phyloP scores from a whole-genome alignment of 2,113 vertebrate genomes.

The Catharus bicknelli region DNA sequence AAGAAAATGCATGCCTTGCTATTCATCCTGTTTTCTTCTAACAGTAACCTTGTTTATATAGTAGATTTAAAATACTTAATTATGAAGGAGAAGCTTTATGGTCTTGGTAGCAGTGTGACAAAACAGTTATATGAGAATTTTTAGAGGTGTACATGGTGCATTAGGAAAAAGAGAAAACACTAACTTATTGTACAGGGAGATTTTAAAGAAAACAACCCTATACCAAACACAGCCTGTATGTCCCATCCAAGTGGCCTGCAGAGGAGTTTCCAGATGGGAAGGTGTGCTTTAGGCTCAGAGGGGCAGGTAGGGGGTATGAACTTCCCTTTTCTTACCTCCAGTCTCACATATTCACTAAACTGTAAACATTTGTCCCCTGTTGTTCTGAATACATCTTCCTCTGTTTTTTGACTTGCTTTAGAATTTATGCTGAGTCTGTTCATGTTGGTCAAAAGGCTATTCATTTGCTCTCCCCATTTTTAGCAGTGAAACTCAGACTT shows the following conservation, averaged over 20 bases:
- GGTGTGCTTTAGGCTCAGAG: not conserved
- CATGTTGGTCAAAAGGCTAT: not conserved
- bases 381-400: not conserved
- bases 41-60: not conserved
- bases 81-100: not conserved
- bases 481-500: not conserved
- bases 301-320: not conserved
- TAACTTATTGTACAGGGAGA: not conserved
- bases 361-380: not conserved
- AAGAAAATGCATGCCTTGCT: not conserved
- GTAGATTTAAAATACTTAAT: not conserved
- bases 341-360: not conserved
- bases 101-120: not conserved
- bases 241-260: not conserved
- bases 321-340: not conserved
- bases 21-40: not conserved
- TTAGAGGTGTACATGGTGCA: not conserved
- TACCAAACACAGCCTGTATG: not conserved
- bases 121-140: not conserved
- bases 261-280: not conserved
- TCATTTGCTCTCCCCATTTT: not conserved
- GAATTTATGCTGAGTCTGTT: not conserved
- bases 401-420: not conserved
- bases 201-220: not conserved
- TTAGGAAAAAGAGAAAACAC: not conserved